Conservation (phyloP, 2,113 vertebrate species). For the Poicephalus meyeri region DNA sequence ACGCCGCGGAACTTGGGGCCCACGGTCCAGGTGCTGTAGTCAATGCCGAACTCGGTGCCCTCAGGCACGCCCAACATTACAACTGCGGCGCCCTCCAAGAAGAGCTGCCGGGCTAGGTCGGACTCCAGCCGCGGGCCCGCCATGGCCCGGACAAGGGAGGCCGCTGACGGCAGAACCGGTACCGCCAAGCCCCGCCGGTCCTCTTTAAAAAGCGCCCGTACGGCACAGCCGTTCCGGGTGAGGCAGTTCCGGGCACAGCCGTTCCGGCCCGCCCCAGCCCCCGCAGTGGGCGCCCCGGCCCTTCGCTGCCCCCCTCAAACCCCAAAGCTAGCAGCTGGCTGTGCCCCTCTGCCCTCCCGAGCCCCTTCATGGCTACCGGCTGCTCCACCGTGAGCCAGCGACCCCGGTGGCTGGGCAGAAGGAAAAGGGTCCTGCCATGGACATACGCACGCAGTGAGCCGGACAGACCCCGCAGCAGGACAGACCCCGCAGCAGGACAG, state of each 20-base stretch:
- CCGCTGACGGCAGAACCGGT: not conserved
- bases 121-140: constrained; percentile 76
- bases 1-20: constrained; percentile 91
- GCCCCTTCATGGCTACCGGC: not conserved
- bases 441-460: not conserved
- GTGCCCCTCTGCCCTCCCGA: too few relatives aligned
- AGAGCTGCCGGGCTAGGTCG: constrained; percentile 85
- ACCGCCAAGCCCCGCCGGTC: too few relatives aligned
- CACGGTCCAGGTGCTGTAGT: constrained; percentile 90
- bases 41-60: constrained; percentile 92
- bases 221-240: not conserved
- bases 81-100: constrained; percentile 91
- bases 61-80: constrained; percentile 86
- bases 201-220: not conserved
- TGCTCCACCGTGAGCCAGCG: accelerated
- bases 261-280: not conserved
- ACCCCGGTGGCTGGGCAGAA: accelerated
- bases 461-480: too few relatives aligned
- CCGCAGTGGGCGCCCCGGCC: not conserved
- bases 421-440: not conserved
- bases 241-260: not conserved
- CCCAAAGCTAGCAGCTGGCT: not conserved
- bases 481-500: not conserved
- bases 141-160: not conserved
- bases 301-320: too few relatives aligned